A percentile compares a stretch with the other conserved stretches of the same genome.
Evolutionary conservation across 2,797 vertebrate species (phyloP).

Genomic region (Moxostoma hubbsi): DNA sequence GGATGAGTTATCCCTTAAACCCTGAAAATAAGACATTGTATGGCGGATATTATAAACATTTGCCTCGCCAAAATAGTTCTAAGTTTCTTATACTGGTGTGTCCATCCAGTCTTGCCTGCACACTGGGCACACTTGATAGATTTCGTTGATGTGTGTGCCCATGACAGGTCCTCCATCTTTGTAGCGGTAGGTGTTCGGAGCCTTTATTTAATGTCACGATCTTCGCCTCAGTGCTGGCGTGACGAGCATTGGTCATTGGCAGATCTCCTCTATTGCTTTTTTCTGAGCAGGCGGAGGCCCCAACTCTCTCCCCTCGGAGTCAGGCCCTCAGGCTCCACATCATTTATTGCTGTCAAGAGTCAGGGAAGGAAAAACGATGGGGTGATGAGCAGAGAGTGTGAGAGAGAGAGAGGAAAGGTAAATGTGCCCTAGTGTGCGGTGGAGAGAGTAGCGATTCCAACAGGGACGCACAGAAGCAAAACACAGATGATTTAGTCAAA

Average conservation of each 20-base stretch:
- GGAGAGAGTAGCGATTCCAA: constrained; percentile 48
- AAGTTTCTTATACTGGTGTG: constrained; percentile 8
- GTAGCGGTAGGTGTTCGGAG: constrained; percentile 66
- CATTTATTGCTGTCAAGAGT: constrained; percentile 82
- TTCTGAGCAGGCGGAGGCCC: constrained; percentile 61
- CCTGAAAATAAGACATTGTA: neutral
- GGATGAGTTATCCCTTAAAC: too few relatives aligned
- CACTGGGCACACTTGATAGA: constrained; percentile 42
- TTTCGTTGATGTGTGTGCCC: constrained; percentile 36
- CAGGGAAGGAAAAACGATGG: constrained; percentile 46
- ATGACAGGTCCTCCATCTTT: constrained; percentile 56
- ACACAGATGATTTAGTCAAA: constrained; percentile 87
- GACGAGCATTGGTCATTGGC: constrained; percentile 80
- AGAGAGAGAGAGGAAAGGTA: constrained; percentile 23
- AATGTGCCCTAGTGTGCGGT: constrained; percentile 33
- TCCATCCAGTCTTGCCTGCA: constrained; percentile 42
- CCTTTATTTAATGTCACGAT: constrained; percentile 76
- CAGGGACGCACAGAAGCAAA: constrained; percentile 68
- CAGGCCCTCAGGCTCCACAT: constrained; percentile 81
- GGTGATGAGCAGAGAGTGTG: constrained; percentile 52
- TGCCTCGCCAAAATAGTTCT: constrained; percentile 42
- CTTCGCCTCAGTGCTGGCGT: constrained; percentile 74
- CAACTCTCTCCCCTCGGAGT: constrained; percentile 72
- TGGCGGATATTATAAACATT: constrained; percentile 38
- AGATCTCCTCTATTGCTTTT: constrained; percentile 61